Evolutionary conservation across 2,888 invertebrate species (phyloP), one percentile per base, ranked within the genome.

Genomic region (Philereme transversata): DNA sequence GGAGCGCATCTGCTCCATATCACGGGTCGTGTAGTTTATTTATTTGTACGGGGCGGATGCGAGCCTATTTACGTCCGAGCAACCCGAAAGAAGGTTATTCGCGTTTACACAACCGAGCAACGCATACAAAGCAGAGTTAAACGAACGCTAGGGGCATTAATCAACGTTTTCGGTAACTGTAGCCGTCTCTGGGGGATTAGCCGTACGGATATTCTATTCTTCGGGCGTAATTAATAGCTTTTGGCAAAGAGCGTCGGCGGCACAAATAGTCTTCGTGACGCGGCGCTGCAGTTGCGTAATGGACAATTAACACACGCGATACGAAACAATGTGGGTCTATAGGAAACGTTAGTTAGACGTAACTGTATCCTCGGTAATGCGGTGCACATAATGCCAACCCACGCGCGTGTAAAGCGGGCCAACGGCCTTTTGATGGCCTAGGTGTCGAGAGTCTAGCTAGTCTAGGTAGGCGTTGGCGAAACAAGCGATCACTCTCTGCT

Each of bases 191-290:
- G 84, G 87, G 84, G 88, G 86, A 90, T 90, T 86, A 89, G 86
- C 84, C 86, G 86, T 71, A 82, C 82, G 86, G 88, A 89, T 88
- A 88, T 88, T 90, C 88, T 90, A 89, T 91, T 90, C 89, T 89
- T 83, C 79, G 81, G 77, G 74, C 70, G 84, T 90, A 90, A 92
- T 90, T 90, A 90, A 92, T 92, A 87, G 90, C 88, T 88, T 90
- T 91, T 90, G 91, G 90, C 90, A 88, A 86, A 84, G 87, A 86
- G 85, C 85, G 86, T 81, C 77, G 68, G 64, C 71, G 81, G 81
- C 83, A 77, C 79, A 82, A 88, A 86, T 86, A 83, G 81, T 78
- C 81, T 79, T 82, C 86, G 83, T 82, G 86, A 84, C 79, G 81
- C 77, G 77, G 75, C 80, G 75, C 71, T 82, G 83, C 84, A 81